Conservation (phyloP, 1,140 invertebrate species). For the Brachionus koreanus region DNA sequence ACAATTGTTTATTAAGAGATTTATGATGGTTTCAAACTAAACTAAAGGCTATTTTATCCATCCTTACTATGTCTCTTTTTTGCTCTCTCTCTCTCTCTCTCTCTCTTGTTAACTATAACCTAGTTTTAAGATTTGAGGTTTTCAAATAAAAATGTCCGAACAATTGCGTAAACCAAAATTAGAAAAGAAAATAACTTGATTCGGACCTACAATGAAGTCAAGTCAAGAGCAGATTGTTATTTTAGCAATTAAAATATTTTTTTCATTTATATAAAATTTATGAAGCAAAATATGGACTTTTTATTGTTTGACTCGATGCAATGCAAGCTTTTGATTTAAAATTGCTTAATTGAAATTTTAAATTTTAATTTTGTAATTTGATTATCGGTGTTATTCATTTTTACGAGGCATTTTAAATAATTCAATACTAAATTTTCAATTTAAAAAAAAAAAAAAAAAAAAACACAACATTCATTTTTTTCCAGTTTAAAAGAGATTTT, state of each 20-base stretch:
- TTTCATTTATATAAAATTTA: slow-evolving; percentile 6
- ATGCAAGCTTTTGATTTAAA: neutral
- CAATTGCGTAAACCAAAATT: neutral
- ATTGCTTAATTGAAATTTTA: slow-evolving; percentile 24
- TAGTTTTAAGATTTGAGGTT: neutral
- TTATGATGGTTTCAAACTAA: neutral
- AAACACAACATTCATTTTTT: neutral
- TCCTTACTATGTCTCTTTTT: neutral
- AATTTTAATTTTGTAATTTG: slow-evolving; percentile 15
- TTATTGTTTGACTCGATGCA: neutral
- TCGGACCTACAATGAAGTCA: slow-evolving; percentile 1
- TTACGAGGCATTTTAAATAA: neutral
- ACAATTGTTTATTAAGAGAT: slow-evolving; percentile 26
- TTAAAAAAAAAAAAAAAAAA: neutral
- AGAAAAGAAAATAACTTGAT: neutral
- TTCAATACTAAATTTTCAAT: neutral
- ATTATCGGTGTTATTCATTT: neutral
- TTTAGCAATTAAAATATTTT: slow-evolving; percentile 14
- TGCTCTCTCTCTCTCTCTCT: neutral
- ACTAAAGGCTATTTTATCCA: slow-evolving; percentile 24
- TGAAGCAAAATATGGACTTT: neutral
- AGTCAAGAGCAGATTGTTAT: slow-evolving; percentile 10
- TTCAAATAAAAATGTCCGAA: neutral
- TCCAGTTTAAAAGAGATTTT: neutral
- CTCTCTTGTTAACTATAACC: neutral